phyloP scores from a whole-genome alignment of 2,113 vertebrate species.

The Eublepharis macularius region DNA sequence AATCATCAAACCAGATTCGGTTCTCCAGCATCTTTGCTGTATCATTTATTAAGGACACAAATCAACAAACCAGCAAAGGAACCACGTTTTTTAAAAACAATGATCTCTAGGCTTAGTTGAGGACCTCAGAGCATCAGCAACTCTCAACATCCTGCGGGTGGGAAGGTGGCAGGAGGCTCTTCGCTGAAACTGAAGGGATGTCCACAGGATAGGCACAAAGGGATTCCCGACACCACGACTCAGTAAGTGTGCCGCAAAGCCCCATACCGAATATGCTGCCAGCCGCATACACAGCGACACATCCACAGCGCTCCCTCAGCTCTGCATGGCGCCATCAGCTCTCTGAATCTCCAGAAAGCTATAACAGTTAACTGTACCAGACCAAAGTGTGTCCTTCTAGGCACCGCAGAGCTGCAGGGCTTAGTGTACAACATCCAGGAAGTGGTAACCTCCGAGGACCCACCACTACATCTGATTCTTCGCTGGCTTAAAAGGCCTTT shows the following conservation, averaged over 20 bases:
- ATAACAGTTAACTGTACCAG: no score
- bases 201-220: not conserved
- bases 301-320: not conserved
- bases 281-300: no score
- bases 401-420: no score
- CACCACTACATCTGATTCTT: no score
- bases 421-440: no score
- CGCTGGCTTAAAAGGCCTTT: no score
- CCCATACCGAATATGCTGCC: no score
- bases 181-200: not conserved
- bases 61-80: not conserved
- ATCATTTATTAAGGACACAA: not conserved
- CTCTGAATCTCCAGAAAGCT: not conserved
- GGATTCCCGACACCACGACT: not conserved
- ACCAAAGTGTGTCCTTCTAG: not conserved
- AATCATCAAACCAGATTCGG: not conserved
- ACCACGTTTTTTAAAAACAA: no score
- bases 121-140: not conserved
- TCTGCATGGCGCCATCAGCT: no score
- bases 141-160: not conserved
- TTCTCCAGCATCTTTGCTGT: not conserved
- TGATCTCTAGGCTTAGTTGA: not conserved
- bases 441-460: not conserved
- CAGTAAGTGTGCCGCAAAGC: no score
- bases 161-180: not conserved